Conservation (phyloP, 2,113 vertebrate species). For the Rhinopithecus roxellana region DNA sequence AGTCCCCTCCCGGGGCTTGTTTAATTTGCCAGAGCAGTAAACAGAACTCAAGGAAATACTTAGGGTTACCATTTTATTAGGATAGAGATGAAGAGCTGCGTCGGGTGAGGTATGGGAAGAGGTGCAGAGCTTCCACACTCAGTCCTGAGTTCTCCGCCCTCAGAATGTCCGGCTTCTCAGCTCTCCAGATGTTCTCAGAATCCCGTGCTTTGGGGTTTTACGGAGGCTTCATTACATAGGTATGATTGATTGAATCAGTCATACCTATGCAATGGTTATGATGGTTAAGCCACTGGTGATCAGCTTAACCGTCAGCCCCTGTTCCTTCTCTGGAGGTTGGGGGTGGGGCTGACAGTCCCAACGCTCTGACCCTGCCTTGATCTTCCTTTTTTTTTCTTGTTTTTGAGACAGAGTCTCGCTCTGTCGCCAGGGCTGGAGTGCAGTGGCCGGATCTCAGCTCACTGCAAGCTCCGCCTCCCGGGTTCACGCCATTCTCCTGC, state of each 20-base stretch:
- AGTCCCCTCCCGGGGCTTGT: not conserved
- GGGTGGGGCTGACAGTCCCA: not conserved
- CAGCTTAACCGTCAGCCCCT: not conserved
- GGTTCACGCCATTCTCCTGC: no score
- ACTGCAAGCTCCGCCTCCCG: no score
- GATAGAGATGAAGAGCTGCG: not conserved
- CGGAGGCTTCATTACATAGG: not conserved
- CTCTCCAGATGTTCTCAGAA: not conserved
- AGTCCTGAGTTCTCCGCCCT: not conserved
- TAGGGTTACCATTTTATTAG: not conserved
- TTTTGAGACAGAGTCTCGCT: no score
- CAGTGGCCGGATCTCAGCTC: no score
- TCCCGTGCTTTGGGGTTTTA: not conserved
- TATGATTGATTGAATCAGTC: not conserved
- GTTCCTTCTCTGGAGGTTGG: not conserved
- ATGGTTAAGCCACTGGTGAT: not conserved
- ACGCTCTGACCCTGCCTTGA: not conserved
- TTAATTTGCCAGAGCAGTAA: not conserved
- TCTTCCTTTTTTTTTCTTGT: not conserved
- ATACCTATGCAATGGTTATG: no score
- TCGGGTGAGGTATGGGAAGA: not conserved
- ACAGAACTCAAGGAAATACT: not conserved
- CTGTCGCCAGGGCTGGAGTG: no score
- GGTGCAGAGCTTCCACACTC: not conserved
- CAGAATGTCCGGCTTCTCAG: not conserved